phyloP scores from a whole-genome alignment of 2,797 vertebrate genomes.

The Uromys caudimaculatus region DNA sequence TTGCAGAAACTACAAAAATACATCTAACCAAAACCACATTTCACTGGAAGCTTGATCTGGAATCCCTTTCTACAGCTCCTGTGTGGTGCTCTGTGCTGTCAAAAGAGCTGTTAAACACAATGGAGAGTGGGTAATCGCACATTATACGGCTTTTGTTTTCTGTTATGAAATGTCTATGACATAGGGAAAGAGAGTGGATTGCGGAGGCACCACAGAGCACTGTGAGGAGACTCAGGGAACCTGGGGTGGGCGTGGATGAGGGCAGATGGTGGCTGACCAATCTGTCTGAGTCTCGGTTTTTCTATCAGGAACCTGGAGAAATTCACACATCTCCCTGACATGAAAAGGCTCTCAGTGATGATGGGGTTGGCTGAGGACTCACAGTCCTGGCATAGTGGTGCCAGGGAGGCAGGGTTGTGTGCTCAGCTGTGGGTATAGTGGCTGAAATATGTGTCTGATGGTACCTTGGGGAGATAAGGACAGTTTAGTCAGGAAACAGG shows the following conservation, averaged over 20 bases:
- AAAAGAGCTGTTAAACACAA: slow-evolving; percentile 78
- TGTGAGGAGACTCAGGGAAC: neutral
- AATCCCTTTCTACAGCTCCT: slow-evolving; percentile 74
- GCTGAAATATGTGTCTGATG: slow-evolving; percentile 42
- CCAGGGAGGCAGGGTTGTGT: neutral
- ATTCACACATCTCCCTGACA: neutral
- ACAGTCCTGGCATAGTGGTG: neutral
- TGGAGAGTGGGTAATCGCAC: slow-evolving; percentile 79
- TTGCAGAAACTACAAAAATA: slow-evolving; percentile 85
- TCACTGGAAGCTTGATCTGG: slow-evolving; percentile 77
- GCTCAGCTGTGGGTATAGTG: neutral
- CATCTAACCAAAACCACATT: slow-evolving; percentile 83
- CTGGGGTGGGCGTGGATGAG: neutral
- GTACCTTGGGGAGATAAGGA: slow-evolving; percentile 44
- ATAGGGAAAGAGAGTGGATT: slow-evolving; percentile 68
- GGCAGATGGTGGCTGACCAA: neutral
- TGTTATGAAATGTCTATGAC: slow-evolving; percentile 74
- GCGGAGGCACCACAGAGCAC: slow-evolving; percentile 30
- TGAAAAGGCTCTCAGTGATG: neutral
- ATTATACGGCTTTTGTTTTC: slow-evolving; percentile 80
- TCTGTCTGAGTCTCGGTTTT: slow-evolving; percentile 17
- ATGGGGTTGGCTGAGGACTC: neutral
- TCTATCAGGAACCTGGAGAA: neutral
- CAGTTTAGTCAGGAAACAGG: slow-evolving; percentile 51
- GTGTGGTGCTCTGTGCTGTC: slow-evolving; percentile 74